Base-by-base conservation (phyloP, 2,888 invertebrate species). In the Margaritifera margaritifera region DNA sequence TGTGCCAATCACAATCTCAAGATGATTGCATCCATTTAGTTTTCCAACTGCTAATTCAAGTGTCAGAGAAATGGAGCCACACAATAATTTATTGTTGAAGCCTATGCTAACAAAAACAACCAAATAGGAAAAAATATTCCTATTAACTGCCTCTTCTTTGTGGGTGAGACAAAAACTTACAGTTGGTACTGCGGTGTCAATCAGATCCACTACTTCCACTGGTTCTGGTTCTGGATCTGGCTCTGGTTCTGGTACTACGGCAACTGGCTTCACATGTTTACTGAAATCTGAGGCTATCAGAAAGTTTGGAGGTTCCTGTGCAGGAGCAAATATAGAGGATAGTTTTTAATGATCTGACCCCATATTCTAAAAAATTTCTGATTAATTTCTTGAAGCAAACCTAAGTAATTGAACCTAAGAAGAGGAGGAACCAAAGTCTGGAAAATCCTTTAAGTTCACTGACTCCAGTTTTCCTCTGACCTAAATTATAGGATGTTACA, bases 231-330 rank as follows among this genome's bases (percentile, higher is more conserved):
- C 86, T 18, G 81, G 81, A 65, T 86, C 87, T 22, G 83, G 81
- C 59, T 89, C 89, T 57, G 83, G 84, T 65, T 89, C 88, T 53
- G 93, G 94, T 22, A 90, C 89, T 1, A 96, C 95, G 65, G 96
- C 98, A 76, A 97, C 97, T 1, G 98, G 98, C 2, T 98, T 95
- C 66, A 96, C 95, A 87, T 99, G 99, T 27, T 95, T 95, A 66
- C 95, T 94, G 85, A 99, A 93, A 88, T 98, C 98, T 60, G 97
- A 94, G 91, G 96, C 94, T 74, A 95, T 93, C 76, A 97, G 92
- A 91, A 99, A 99, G 90, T 99, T 99, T 0, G 99, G 99, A 69
- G 98, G 96, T 84, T 86, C 82, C 88, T 89, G 78, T 61, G 74
- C 74, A 24, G 64, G 53, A 53, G 22, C 31, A 22, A 64, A 20